Conservation (phyloP, 1,140 invertebrate genomes). For the Zaprionus lachaisei region DNA sequence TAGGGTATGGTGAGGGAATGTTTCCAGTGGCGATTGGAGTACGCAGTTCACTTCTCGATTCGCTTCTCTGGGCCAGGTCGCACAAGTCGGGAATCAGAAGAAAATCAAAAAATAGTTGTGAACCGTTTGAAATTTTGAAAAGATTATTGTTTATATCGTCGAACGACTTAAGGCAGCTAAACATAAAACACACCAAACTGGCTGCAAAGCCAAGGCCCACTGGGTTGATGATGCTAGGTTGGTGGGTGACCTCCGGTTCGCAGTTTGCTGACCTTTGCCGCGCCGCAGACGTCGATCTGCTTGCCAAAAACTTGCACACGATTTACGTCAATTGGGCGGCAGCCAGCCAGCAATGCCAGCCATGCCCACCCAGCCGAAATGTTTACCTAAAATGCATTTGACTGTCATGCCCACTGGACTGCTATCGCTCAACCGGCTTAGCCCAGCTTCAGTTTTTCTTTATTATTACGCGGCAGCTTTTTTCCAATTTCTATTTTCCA, state of each 20-base stretch:
- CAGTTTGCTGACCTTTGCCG: slow-evolving; percentile 68
- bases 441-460: slow-evolving; percentile 62
- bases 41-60: neutral
- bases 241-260: neutral
- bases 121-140: slow-evolving; percentile 26
- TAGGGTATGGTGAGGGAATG: neutral
- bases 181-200: neutral
- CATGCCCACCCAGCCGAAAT: slow-evolving; percentile 41
- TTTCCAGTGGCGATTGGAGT: neutral
- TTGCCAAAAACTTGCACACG: slow-evolving; percentile 74
- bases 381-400: slow-evolving; percentile 78
- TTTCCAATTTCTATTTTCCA: slow-evolving; percentile 31
- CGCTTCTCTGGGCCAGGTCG: neutral
- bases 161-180: neutral
- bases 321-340: slow-evolving; percentile 76
- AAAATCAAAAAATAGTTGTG: neutral
- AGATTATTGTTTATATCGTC: slow-evolving; percentile 2
- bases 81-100: neutral
- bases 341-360: slow-evolving; percentile 39
- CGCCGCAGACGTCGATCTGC: slow-evolving; percentile 71
- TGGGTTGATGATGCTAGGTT: neutral
- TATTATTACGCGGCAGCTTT: slow-evolving; percentile 59
- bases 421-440: slow-evolving; percentile 10
- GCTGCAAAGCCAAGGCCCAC: slow-evolving; percentile 15
- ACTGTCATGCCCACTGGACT: slow-evolving; percentile 23